A percentile compares a stretch with the other conserved stretches of the same genome.
phyloP scores from a whole-genome alignment of 2,888 invertebrate genomes.

The Oligia latruncula region DNA sequence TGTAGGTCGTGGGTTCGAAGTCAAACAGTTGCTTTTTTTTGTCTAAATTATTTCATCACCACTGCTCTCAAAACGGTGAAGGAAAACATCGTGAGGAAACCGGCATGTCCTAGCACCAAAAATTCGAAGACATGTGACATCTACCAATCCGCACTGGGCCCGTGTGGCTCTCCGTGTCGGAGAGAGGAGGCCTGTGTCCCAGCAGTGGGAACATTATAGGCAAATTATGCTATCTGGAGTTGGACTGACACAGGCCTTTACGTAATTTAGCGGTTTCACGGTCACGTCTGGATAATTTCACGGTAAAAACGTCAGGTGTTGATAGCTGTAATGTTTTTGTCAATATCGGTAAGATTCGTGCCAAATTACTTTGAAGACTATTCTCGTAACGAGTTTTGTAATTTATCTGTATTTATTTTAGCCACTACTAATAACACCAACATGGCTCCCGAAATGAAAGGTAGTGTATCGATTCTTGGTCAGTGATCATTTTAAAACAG shows the following conservation, averaged over 20 bases:
- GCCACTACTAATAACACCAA: constrained; percentile 16
- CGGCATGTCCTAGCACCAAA: no score
- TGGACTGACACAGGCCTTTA: not conserved
- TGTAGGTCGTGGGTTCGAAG: no score
- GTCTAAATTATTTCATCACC: no score
- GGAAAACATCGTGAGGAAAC: no score
- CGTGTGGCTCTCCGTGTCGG: no score
- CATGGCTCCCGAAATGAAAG: constrained; percentile 25
- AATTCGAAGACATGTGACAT: no score
- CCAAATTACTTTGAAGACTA: constrained; percentile 18
- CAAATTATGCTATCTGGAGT: no score
- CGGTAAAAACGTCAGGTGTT: constrained; percentile 2
- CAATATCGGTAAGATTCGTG: constrained; percentile 8
- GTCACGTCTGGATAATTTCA: constrained; percentile 3
- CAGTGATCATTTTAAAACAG: constrained; percentile 4
- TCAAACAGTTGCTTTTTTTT: no score
- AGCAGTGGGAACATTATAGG: no score
- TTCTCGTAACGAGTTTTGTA: constrained; percentile 2
- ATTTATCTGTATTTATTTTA: constrained; percentile 40
- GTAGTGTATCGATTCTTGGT: constrained; percentile 8
- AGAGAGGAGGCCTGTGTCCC: no score
- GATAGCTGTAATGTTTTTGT: constrained; percentile 18
- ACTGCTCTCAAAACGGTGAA: no score
- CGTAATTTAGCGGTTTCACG: not conserved
- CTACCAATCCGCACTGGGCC: no score